Evolutionary conservation across 2,888 invertebrate species (phyloP), one percentile per base, ranked within the genome.

Genomic region (Hipparchia semele): DNA sequence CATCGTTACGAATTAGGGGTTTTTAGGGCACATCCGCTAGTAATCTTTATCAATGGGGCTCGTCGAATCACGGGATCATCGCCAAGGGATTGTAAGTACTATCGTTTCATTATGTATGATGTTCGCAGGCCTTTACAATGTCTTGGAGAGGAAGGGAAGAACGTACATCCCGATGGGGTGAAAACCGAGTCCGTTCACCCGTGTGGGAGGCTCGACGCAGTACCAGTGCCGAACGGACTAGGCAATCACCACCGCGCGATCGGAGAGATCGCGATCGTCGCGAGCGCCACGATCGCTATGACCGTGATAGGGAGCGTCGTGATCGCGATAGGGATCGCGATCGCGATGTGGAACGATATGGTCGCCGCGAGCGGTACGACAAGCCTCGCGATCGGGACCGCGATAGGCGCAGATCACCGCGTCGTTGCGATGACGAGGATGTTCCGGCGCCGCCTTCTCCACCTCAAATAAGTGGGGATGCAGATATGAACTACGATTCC

Each of bases 71-170:
- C 33, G 72, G 78, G 76, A 72, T 62, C 80, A 81, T 79, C 79
- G 73, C 76, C 79, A 78, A 75, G 83, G 84, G 81, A 84, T 81
- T 82, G 88, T 87, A 84, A 88, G 87, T 89, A 86, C 81, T 73
- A 78, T 79, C 78, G 82, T 86, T 91, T 90, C 84, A 91, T 87
- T 77, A 74, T 83, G 78, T 84, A 82, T 84, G 87, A 86, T 92
- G 89, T 92, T 92, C 90, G 82, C 93, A 92, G 93, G 90, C 85
- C 71, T 61, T 78, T 81, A 83, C 82, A 81, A 92, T 92, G 93
- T 92, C 92, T 83, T 91, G 93, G 92, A 88, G 93, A 73, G 87
- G 86, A 77, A 85, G 90, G 72, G 90, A 91, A 76, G 90, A 89
- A 76, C 86, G 91, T 71, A 81, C 82, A 72, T 80, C 88, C 75